A percentile compares a stretch with the other conserved stretches of the same genome.
These are phyloP conservation scores for Drosophila anomalata DNA, from an alignment of 2,888 invertebrate genomes.

Conservation along the genomic window DNA sequence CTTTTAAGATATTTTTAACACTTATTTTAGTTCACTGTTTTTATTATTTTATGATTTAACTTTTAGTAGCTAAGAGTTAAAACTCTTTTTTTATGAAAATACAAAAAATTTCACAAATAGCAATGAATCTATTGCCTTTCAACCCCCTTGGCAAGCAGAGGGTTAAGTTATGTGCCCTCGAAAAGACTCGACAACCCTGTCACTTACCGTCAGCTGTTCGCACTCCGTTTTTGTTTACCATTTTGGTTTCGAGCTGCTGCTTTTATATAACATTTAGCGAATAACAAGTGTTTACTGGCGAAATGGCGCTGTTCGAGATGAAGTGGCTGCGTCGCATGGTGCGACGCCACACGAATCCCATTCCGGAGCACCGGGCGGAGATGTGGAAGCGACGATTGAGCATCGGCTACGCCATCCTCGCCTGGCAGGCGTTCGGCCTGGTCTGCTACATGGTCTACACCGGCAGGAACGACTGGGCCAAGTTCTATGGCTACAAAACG, in stretches of 20 bases:
- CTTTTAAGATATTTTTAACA: background rate
- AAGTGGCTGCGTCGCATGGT: constrained; percentile 85
- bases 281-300: background rate
- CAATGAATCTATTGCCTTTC: background rate
- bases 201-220: constrained; percentile 4
- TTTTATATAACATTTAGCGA: constrained; percentile 60
- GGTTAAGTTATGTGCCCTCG: background rate
- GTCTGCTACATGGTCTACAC: constrained; percentile 86
- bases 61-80: background rate
- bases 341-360: constrained; percentile 84
- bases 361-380: constrained; percentile 85
- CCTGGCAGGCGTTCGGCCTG: constrained; percentile 90
- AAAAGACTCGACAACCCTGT: background rate
- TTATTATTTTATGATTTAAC: background rate
- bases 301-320: constrained; percentile 84
- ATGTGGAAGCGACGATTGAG: constrained; percentile 87
- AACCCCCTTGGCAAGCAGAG: background rate
- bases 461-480: constrained; percentile 89
- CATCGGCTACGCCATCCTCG: constrained; percentile 87
- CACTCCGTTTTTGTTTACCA: constrained; percentile 34
- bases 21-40: background rate
- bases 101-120: background rate
- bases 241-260: constrained; percentile 14
- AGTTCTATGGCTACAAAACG: constrained; percentile 87
- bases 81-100: background rate